Evolutionary conservation across 2,888 invertebrate genomes (phyloP).

Genomic region (Plutella xylostella): DNA sequence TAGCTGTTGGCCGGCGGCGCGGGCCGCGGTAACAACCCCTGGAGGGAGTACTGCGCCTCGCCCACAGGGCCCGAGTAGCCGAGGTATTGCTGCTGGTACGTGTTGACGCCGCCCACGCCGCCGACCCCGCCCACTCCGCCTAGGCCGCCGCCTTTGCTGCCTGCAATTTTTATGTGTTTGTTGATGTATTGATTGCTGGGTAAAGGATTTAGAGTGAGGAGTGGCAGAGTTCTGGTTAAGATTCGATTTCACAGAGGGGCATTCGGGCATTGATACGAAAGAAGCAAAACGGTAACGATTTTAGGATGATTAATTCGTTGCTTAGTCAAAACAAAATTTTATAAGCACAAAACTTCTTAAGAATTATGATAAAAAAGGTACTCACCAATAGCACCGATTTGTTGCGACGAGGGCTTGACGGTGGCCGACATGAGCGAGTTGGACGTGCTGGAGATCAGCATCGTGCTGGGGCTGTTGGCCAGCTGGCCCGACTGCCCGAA

Average conservation of each 20-base stretch:
- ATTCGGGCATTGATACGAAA: no score
- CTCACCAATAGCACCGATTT: conserved; percentile 85
- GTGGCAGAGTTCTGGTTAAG: no score
- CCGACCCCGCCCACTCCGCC: conserved; percentile 33
- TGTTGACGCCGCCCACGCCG: conserved; percentile 55
- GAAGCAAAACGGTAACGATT: background rate
- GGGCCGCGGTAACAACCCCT: conserved; percentile 55
- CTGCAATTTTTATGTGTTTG: no score
- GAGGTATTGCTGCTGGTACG: conserved; percentile 62
- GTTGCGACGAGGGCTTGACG: conserved; percentile 84
- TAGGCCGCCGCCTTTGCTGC: conserved; percentile 55
- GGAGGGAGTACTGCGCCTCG: conserved; percentile 55
- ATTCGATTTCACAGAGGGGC: no score
- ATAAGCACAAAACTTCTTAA: background rate
- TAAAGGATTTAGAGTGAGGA: no score
- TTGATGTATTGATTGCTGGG: no score
- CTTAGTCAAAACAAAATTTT: background rate
- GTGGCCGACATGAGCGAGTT: conserved; percentile 91
- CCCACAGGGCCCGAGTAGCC: conserved; percentile 59
- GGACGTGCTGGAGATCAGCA: conserved; percentile 88
- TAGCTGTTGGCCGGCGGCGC: conserved; percentile 60
- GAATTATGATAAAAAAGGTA: conserved; percentile 17
- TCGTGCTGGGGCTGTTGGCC: conserved; percentile 85
- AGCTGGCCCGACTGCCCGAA: conserved; percentile 86
- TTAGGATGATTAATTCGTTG: background rate